phyloP scores from a whole-genome alignment of 2,797 vertebrate species.

The Falco cherrug region DNA sequence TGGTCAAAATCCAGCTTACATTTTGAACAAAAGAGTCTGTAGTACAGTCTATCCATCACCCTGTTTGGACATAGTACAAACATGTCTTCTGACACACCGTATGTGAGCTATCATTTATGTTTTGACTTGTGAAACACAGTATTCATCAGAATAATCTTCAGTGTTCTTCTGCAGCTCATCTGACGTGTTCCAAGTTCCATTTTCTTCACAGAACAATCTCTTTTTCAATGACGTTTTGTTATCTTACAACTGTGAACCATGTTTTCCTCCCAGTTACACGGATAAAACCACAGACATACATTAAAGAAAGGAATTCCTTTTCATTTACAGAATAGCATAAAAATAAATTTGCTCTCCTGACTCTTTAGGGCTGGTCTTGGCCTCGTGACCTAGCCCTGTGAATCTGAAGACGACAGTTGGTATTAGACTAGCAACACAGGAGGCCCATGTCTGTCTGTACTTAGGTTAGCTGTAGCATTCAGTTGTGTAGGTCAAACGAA shows the following conservation, averaged over 20 bases:
- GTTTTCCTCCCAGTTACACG: neutral
- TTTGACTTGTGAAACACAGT: neutral
- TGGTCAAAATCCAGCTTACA: constrained; percentile 15
- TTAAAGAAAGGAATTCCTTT: neutral
- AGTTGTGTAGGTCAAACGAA: neutral
- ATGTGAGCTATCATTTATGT: constrained; percentile 1
- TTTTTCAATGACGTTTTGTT: neutral
- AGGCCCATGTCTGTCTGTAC: neutral
- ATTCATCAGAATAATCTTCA: neutral
- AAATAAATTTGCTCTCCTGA: neutral
- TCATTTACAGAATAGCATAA: neutral
- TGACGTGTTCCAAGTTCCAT: neutral
- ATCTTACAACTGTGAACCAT: neutral
- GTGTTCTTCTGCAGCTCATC: neutral
- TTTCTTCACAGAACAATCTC: neutral
- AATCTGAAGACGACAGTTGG: neutral
- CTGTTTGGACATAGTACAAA: neutral
- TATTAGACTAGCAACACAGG: neutral
- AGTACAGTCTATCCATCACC: constrained; percentile 16
- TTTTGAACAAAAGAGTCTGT: neutral
- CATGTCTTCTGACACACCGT: neutral
- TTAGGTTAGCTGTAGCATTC: neutral
- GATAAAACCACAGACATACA: neutral
- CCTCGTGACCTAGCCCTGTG: neutral
- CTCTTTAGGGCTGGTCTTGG: neutral